Evolutionary conservation across 2,888 invertebrate genomes (phyloP), one percentile per base, ranked within the genome.

Genomic region (Alitta virens): DNA sequence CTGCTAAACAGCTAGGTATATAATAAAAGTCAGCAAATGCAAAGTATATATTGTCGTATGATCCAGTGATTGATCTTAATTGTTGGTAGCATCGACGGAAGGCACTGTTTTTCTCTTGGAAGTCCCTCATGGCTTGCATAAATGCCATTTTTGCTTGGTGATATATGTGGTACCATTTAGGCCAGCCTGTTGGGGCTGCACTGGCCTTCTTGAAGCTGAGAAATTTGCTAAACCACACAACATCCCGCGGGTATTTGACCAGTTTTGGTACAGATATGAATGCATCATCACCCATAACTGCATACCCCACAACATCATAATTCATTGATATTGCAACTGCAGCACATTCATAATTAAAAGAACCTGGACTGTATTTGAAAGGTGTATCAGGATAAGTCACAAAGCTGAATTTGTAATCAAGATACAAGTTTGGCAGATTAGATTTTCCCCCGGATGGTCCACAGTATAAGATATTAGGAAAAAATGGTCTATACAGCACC

Each of bases 11-110:
- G 42, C 60, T 21, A 1, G 70, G 70, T 24, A 70, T 55, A 63
- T 67, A 69, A 46, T 60, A 70, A 25, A 69, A 51, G 51, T 70
- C 70, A 2, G 70, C 65, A 42, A 63, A 65, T 3, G 60, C 68
- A 2, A 67, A 67, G 43, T 63, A 55, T 3, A 59, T 55, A 25
- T 63, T 25, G 21, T 56, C 18, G 9, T 56, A 51, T 5, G 55
- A 61, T 9, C 66, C 66, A 38, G 68, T 68, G 21, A 58, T 26
- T n/a, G 21, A 21, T 18, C 56, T 50, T 5, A 68, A 51, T 21
- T 60, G 56, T 16, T 43, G 21, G 58, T 65, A 61, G 46, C 67
- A 63, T 18, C 33, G 38, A 42, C 54, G 7, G 33, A 7, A 33
- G n/a, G 25, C 49, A 67, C 23, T 3, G 55, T 55, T 16, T 27